Evolutionary conservation across 2,888 invertebrate species (phyloP).

Genomic region (Ophion costatus): DNA sequence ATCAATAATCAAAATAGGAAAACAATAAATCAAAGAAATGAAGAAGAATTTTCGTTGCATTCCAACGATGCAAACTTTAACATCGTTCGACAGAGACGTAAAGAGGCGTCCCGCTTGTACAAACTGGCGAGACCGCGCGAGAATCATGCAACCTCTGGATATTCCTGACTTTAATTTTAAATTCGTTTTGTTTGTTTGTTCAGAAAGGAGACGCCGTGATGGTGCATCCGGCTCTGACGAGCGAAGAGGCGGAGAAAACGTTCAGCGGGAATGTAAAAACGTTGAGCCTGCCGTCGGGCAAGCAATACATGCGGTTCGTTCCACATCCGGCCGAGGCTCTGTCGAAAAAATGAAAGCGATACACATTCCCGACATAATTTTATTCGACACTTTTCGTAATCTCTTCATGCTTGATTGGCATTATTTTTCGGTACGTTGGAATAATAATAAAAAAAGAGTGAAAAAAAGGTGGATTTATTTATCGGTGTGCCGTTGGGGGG

Average conservation of each 20-base stretch:
- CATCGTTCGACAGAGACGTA: too few species aligned
- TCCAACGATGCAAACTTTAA: too few species aligned
- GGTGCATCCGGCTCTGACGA: constrained; percentile 92
- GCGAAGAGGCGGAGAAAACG: constrained; percentile 87
- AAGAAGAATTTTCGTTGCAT: too few species aligned
- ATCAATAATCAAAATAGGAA: too few species aligned
- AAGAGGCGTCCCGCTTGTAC: too few species aligned
- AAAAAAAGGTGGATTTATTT: not conserved
- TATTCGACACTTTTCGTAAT: not conserved
- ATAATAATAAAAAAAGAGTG: constrained; percentile 50
- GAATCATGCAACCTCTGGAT: too few species aligned
- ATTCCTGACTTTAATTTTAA: not conserved
- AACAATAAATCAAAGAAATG: too few species aligned
- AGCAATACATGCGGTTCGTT: constrained; percentile 91
- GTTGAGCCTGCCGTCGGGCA: constrained; percentile 92
- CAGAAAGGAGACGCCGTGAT: constrained; percentile 94
- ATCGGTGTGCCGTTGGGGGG: not conserved
- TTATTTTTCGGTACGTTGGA: constrained; percentile 61
- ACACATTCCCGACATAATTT: constrained; percentile 59
- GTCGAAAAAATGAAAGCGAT: constrained; percentile 60
- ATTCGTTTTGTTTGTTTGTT: constrained; percentile 76
- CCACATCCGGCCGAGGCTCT: constrained; percentile 84
- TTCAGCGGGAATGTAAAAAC: constrained; percentile 90
- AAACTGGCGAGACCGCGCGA: too few species aligned
- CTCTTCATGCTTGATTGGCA: not conserved